Base-by-base conservation (phyloP, 2,113 vertebrate genomes). In the Sardina pilchardus region DNA sequence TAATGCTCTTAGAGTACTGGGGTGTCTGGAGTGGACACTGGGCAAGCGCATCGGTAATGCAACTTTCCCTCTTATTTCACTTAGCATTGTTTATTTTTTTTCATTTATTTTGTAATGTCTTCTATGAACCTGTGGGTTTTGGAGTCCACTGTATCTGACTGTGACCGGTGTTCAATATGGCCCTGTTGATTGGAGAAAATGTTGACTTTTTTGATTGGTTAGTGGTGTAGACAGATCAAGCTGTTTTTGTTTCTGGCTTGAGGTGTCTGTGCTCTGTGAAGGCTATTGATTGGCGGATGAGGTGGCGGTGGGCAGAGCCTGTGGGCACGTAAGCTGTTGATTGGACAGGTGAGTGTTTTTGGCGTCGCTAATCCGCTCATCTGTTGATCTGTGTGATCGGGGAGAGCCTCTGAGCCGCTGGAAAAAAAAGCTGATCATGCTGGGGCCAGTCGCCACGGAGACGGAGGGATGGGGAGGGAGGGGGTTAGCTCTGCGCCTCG, bases 1-100 rank as follows among this genome's bases (percentile, higher is more conserved):
- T 78, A 78, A 78, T 78, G 26, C 71, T 78, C 71, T 80, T 82
- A 87, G 47, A 82, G 53, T 42, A 42, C 39, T 42, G 16, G 84
- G n/a, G 84, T 42, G 59, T 78, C 80, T 36, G 71, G 71, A 78
- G 59, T 36, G 71, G 71, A 78, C 71, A 78, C 71, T 36, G 14
- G 71, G 39, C 71, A 30, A 78, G 4, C 30, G 16, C 1, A 78
- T 5, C 10, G 39, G 10, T 36, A 34, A 36, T 78, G 71, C 34
- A 78, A 34, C 71, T 78, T 17, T 78, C 30, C 71, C 12, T 16
- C 26, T 34, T 78, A 30, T 10, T 34, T 6, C 53, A 59, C 48
- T 12, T 30, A 6, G 1, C 3, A 16, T 17, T 34, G 4, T 78
- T 78, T 34, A 6, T 10, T 67, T 6, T 67, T 67, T 21, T 67